Base-by-base conservation (phyloP, 23 tunicate species). In the Ascidia mentula region DNA sequence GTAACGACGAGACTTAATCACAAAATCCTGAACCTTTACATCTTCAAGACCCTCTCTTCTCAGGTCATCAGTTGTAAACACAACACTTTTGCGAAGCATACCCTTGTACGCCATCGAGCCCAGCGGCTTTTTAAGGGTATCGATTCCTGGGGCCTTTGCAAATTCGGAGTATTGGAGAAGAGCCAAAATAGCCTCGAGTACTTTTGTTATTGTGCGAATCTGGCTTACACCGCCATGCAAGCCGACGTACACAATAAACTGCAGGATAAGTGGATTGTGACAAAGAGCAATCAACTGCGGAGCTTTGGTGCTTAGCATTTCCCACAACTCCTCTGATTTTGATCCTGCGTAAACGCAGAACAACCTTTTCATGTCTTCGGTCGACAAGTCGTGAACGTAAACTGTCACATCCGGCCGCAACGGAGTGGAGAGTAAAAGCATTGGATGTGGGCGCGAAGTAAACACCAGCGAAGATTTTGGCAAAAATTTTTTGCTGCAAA, bases 401-500 rank as follows among this genome's bases (percentile, higher is more conserved):
- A 77, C 31, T 1, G 53, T 77, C 32, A 40, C 81, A 4, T 77
- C 40, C 18, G 69, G 81, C 37, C 84, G 40, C 7, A 70, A 38
- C 4, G 1, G 9, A 1, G 20, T 0, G 18, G 84, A 77, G 30
- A 80, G 30, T 12, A 69, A 38, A 31, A 80, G 36, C 6, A 80
- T 46, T 36, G 76, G 38, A 61, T 80, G 84, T 24, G 84, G 84
- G 1, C 84, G 77, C 13, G 84, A 80, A 20, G 84, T 80, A 5
- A 80, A 46, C 0, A 80, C 53, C 36, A 80, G 37, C 33, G 13
- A 32, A 8, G 65, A 74, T 28, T 80, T 40, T 3, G 35, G 36
- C 32, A 80, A 74, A 33, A 70, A 80, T 37, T 71, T 74, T 8
- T 59, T 53, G 38, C 40, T 65, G 37, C 84, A 80, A 1, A 80